Percentiles rank a stretch among this genome's conserved stretches.
phyloP scores from a whole-genome alignment of 2,113 vertebrate genomes.

The Nibea albiflora region DNA sequence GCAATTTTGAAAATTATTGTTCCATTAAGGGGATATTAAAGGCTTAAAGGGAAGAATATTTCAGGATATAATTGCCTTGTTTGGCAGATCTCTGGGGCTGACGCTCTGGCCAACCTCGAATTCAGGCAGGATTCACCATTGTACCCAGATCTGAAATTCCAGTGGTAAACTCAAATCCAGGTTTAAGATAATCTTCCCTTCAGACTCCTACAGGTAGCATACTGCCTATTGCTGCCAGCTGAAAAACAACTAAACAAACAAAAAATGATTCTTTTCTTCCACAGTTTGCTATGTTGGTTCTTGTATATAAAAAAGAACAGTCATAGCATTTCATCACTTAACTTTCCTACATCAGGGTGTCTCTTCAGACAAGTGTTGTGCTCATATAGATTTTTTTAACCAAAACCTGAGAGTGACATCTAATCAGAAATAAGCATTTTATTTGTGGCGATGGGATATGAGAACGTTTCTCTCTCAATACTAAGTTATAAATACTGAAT shows the following conservation, averaged over 20 bases:
- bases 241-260: not conserved
- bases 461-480: too few relatives aligned
- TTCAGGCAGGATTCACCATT: too few relatives aligned
- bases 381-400: too few relatives aligned
- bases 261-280: too few relatives aligned
- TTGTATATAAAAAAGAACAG: too few relatives aligned
- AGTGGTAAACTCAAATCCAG: not conserved
- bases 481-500: not conserved
- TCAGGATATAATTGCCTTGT: not conserved
- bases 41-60: not conserved
- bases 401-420: not conserved
- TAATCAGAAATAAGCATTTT: not conserved
- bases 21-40: not conserved
- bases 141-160: not conserved
- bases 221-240: not conserved
- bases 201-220: not conserved
- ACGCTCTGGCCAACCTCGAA: not conserved
- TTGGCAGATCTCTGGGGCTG: not conserved
- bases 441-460: too few relatives aligned
- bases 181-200: not conserved
- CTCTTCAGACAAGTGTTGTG: not conserved
- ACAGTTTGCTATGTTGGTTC: too few relatives aligned
- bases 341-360: not conserved
- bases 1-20: constrained; percentile 7
- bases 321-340: too few relatives aligned